phyloP scores from a whole-genome alignment of 1,140 invertebrate species.

The Philopotamus ludificatus region DNA sequence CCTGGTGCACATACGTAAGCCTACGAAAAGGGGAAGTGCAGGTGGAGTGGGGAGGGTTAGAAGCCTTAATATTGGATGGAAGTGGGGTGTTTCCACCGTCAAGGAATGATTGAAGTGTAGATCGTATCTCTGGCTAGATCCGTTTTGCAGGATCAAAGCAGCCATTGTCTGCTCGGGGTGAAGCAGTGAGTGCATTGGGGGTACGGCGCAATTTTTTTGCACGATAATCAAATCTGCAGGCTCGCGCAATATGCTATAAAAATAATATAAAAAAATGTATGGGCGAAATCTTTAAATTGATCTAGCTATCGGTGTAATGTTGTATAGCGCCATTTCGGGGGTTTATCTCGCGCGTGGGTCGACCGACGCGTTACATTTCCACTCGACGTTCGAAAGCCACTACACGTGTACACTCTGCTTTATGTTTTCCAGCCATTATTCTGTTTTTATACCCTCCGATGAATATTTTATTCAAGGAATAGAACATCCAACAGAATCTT shows the following conservation, averaged over 20 bases:
- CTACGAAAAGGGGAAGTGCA: neutral
- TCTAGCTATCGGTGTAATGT: conserved; percentile 5
- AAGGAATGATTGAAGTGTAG: conserved; percentile 35
- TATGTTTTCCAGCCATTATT: no score
- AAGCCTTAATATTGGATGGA: conserved; percentile 1
- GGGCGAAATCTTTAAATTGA: conserved; percentile 24
- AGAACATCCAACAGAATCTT: no score
- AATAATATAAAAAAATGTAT: no score
- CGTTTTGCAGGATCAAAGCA: conserved; percentile 27
- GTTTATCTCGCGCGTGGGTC: no score
- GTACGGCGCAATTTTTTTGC: no score
- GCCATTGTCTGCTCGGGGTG: neutral
- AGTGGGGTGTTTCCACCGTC: neutral
- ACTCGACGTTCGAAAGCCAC: no score
- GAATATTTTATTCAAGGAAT: no score
- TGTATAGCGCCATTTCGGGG: neutral
- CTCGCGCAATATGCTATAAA: no score
- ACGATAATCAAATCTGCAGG: no score
- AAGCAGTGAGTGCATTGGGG: neutral
- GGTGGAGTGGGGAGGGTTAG: neutral
- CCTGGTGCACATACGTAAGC: neutral
- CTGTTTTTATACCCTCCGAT: no score
- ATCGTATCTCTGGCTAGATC: conserved; percentile 34
- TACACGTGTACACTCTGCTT: no score
- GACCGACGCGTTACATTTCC: no score